These are phyloP conservation scores for Dasyprocta punctata DNA, from an alignment of 2,113 vertebrate genomes.

Conservation along the genomic window DNA sequence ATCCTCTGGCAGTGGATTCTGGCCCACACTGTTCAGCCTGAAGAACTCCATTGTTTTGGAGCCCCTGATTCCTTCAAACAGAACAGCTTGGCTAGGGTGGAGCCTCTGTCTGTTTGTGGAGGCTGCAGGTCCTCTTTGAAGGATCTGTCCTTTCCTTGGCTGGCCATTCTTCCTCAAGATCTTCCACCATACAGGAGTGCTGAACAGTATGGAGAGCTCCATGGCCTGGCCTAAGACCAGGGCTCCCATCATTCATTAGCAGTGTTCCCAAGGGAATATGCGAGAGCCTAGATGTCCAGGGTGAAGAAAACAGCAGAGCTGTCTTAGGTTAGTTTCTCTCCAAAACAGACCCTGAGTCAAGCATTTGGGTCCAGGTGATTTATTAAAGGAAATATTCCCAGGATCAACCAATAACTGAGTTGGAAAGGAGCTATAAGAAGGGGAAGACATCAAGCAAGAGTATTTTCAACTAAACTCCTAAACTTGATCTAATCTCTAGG, in stretches of 20 bases:
- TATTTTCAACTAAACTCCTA: not conserved
- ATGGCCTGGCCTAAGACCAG: not conserved
- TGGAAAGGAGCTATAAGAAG: not conserved
- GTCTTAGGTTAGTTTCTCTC: not conserved
- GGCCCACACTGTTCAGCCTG: not conserved
- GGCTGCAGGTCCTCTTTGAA: not conserved
- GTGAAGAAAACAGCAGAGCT: not conserved
- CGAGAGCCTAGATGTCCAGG: not conserved
- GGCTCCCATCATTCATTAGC: not conserved
- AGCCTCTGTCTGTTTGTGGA: not conserved
- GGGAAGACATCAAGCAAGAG: not conserved
- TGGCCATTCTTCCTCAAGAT: not conserved
- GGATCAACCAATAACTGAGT: not conserved
- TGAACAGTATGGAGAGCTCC: not conserved
- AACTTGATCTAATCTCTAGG: too few relatives aligned
- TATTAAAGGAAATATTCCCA: not conserved
- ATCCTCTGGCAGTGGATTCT: not conserved
- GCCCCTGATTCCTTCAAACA: not conserved
- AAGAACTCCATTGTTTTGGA: not conserved
- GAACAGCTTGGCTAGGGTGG: not conserved
- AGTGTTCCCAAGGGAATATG: not conserved
- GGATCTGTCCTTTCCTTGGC: not conserved
- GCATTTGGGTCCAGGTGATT: not conserved
- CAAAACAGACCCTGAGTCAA: not conserved
- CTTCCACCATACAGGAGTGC: not conserved